Percentiles rank a stretch among this genome's conserved stretches.
Conservation (phyloP, 35 echinoderm and acorn worm genomes). For the Hemicentrotus pulcherrimus region DNA sequence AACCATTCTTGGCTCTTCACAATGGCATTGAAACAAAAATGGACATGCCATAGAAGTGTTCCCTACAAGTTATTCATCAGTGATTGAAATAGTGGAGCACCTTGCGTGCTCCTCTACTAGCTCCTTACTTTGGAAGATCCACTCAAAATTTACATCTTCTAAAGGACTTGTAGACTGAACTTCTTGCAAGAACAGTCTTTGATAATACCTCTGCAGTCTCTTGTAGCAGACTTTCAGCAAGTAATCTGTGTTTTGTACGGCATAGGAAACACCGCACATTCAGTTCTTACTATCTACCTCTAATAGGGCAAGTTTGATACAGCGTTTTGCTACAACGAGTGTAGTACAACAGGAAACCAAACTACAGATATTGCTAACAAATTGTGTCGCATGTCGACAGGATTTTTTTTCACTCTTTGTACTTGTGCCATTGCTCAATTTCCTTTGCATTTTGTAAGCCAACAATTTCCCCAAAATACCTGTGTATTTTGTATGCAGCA, state of each 20-base stretch:
- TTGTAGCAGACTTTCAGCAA: neutral
- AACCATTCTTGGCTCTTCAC: neutral
- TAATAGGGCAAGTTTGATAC: neutral
- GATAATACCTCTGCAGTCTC: neutral
- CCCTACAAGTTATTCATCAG: neutral
- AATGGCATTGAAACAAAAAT: neutral
- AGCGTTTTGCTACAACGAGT: neutral
- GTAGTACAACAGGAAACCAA: neutral
- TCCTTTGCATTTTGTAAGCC: neutral
- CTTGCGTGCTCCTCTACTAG: neutral
- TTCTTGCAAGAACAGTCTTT: neutral
- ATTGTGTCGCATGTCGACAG: neutral
- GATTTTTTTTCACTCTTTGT: neutral
- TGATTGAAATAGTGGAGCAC: neutral
- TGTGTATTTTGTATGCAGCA: neutral
- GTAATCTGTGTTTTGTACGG: neutral
- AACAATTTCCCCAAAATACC: neutral
- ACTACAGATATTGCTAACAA: neutral
- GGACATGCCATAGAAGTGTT: slow-evolving; percentile 42
- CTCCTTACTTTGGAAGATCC: neutral
- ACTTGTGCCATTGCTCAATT: neutral
- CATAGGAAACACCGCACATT: neutral
- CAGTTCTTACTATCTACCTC: neutral
- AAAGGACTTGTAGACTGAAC: neutral
- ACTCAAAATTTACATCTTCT: neutral